These are phyloP conservation scores for Heliconius cydno DNA, from an alignment of 2,888 invertebrate genomes.

Conservation along the genomic window DNA sequence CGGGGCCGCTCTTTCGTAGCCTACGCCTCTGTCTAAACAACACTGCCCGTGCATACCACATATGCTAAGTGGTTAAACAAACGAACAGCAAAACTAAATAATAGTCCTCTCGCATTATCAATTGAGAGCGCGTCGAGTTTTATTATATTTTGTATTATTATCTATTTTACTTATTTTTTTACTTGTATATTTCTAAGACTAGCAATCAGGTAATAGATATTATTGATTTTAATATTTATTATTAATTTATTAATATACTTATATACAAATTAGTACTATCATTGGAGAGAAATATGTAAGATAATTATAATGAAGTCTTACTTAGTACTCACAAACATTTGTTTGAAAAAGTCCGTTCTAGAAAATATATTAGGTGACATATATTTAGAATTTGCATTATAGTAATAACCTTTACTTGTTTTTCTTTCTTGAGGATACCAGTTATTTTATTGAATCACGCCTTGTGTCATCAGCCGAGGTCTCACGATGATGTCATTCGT, in stretches of 20 bases:
- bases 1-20: slow-evolving; percentile 77
- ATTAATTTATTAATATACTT: background rate
- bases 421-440: slow-evolving; percentile 37
- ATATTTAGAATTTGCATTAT: slow-evolving; percentile 3
- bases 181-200: no score
- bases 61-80: slow-evolving; percentile 71
- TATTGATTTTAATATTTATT: background rate
- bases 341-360: background rate
- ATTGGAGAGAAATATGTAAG: background rate
- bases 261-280: background rate
- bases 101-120: slow-evolving; percentile 60
- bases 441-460: slow-evolving; percentile 62
- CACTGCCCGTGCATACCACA: slow-evolving; percentile 61
- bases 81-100: slow-evolving; percentile 61
- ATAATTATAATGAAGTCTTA: background rate
- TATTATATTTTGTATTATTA: slow-evolving; percentile 38
- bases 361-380: background rate
- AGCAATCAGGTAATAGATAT: no score
- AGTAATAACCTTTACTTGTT: slow-evolving; percentile 40
- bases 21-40: slow-evolving; percentile 75
- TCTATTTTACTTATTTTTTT: slow-evolving; percentile 41
- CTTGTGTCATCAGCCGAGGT: slow-evolving; percentile 71
- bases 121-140: slow-evolving; percentile 53
- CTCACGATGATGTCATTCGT: slow-evolving; percentile 71
- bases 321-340: background rate